A percentile compares a stretch with the other conserved stretches of the same genome.
phyloP scores from a whole-genome alignment of 2,113 vertebrate genomes.

The Piprites chloris region DNA sequence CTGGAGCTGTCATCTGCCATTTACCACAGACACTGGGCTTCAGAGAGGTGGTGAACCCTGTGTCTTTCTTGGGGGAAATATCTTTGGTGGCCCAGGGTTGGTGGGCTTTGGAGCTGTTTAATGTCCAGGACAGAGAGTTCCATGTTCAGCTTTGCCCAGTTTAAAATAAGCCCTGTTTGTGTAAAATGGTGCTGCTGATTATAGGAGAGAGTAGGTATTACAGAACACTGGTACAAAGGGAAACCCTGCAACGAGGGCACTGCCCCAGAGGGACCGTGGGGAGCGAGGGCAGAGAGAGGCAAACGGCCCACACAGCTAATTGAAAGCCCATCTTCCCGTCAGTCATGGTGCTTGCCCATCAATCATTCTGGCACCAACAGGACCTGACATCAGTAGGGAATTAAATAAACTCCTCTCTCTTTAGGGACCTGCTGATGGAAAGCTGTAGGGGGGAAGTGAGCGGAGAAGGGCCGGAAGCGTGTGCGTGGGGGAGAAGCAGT shows the following conservation, averaged over 20 bases:
- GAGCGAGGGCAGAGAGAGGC: background rate
- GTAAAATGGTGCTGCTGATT: background rate
- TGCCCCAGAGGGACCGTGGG: background rate
- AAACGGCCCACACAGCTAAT: slow-evolving; percentile 47
- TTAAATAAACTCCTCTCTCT: slow-evolving; percentile 70
- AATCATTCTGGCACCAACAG: slow-evolving; percentile 69
- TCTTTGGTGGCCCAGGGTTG: background rate
- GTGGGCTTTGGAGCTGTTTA: background rate
- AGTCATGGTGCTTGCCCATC: slow-evolving; percentile 55
- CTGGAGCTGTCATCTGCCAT: background rate
- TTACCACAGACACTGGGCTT: background rate
- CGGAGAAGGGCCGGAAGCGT: slow-evolving; percentile 26
- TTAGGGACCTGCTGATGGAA: slow-evolving; percentile 65
- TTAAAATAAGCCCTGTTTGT: background rate
- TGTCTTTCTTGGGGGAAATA: background rate
- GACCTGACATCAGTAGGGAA: slow-evolving; percentile 69
- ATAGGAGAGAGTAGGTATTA: background rate
- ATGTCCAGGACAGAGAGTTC: background rate
- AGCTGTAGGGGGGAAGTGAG: slow-evolving; percentile 43
- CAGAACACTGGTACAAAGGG: background rate
- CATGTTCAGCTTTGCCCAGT: background rate
- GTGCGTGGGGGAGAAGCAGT: slow-evolving; percentile 27
- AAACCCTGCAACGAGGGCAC: background rate
- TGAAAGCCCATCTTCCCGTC: slow-evolving; percentile 55
- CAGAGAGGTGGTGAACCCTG: background rate